phyloP scores from a whole-genome alignment of 2,888 invertebrate genomes.

The Zaprionus obscuricornis region DNA sequence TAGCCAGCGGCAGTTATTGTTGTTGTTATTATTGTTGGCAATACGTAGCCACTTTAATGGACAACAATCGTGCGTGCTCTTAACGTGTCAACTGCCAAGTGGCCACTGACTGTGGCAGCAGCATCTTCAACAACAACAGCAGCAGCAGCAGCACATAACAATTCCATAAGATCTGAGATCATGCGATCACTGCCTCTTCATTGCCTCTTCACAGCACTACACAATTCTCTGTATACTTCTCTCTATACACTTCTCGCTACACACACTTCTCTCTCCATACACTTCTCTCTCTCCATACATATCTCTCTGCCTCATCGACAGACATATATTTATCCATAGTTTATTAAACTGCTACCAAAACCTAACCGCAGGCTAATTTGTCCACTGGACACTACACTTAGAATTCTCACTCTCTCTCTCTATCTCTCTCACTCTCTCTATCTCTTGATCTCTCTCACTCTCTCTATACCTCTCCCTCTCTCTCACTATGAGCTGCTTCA shows the following conservation, averaged over 20 bases:
- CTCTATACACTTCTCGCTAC: constrained; percentile 17
- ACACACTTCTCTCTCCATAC: constrained; percentile 21
- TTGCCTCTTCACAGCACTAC: no score
- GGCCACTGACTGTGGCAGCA: constrained; percentile 2
- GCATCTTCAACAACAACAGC: background rate
- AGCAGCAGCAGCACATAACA: constrained; percentile 2
- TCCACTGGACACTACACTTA: constrained; percentile 38
- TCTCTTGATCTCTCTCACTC: no score
- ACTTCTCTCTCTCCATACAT: background rate
- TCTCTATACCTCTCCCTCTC: no score
- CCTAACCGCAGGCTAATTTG: constrained; percentile 77
- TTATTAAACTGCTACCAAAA: constrained; percentile 62
- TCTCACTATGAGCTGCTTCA: no score
- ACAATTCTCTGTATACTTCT: no score
- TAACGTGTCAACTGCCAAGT: constrained; percentile 75
- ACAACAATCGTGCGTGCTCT: constrained; percentile 71
- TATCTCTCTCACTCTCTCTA: no score
- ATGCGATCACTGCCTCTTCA: no score
- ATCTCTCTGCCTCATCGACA: constrained; percentile 31
- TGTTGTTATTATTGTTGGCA: constrained; percentile 10
- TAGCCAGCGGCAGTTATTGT: constrained; percentile 34
- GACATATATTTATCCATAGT: constrained; percentile 44
- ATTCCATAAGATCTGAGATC: constrained; percentile 46
- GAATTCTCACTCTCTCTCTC: background rate
- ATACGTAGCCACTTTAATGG: constrained; percentile 62